These are phyloP conservation scores for Pherbina coryleti DNA, from an alignment of 2,888 invertebrate genomes.

Conservation along the genomic window DNA sequence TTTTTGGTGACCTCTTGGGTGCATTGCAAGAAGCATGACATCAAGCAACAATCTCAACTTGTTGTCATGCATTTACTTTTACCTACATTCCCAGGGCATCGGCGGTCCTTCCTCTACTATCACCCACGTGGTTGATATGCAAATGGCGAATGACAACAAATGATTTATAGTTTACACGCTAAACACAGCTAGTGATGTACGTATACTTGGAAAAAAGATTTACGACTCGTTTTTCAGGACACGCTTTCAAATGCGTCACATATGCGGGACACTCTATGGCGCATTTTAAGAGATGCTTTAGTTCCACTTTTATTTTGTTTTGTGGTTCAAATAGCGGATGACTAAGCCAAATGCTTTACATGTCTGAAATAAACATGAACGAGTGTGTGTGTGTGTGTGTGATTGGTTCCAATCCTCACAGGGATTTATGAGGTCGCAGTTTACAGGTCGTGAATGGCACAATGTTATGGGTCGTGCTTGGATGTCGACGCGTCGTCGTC, in stretches of 20 bases:
- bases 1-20: too few species aligned
- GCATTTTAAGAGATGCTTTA: not conserved
- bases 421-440: conserved; percentile 46
- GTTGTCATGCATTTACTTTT: too few species aligned
- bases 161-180: conserved; percentile 49
- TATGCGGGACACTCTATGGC: not conserved
- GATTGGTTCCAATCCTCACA: conserved; percentile 28
- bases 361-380: conserved; percentile 15
- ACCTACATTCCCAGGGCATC: not conserved
- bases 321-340: not conserved
- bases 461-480: conserved; percentile 17
- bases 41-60: too few species aligned
- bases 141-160: conserved; percentile 53
- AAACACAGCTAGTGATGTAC: not conserved
- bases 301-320: not conserved
- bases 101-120: not conserved
- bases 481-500: not conserved
- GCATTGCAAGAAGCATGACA: too few species aligned
- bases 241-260: conserved; percentile 9
- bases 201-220: conserved; percentile 44
- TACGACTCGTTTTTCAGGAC: conserved; percentile 42
- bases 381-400: conserved; percentile 19
- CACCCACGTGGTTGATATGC: conserved; percentile 42
- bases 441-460: conserved; percentile 42
- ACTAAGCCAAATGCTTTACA: conserved; percentile 18